Evolutionary conservation across 2,888 invertebrate species (phyloP).

Genomic region (Synergus gifuensis): DNA sequence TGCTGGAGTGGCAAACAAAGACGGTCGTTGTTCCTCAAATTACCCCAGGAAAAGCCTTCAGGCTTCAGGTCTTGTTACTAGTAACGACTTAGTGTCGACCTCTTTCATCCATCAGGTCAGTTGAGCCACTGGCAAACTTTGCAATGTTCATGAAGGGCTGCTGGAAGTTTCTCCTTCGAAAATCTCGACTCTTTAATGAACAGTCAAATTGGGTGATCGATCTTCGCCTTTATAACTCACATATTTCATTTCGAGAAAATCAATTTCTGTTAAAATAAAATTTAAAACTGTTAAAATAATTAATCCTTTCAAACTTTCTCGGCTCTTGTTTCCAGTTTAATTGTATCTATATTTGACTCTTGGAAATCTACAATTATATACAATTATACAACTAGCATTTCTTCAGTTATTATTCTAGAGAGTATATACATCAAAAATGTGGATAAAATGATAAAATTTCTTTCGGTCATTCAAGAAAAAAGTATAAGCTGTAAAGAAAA

Average conservation of each 20-base stretch:
- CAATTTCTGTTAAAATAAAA: too few relatives aligned
- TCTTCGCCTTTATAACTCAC: neutral
- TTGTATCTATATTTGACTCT: neutral
- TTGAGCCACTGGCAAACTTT: constrained; percentile 15
- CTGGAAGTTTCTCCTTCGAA: neutral
- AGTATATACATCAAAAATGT: too few relatives aligned
- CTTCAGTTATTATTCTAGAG: too few relatives aligned
- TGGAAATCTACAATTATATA: too few relatives aligned
- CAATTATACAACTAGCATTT: too few relatives aligned
- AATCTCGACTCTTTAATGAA: constrained; percentile 13
- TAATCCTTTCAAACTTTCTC: constrained; percentile 1
- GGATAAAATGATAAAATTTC: too few relatives aligned
- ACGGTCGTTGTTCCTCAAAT: constrained; percentile 2
- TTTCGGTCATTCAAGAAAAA: neutral
- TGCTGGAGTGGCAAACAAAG: constrained; percentile 11
- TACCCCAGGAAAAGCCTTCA: constrained; percentile 1
- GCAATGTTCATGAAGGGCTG: constrained; percentile 22
- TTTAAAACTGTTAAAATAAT: neutral
- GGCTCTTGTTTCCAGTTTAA: neutral
- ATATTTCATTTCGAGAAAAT: neutral
- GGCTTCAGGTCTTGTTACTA: neutral
- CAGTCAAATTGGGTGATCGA: constrained; percentile 15
- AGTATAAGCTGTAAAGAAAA: neutral
- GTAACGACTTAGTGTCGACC: constrained; percentile 5
- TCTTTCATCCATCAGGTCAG: constrained; percentile 21